Evolutionary conservation across 2,797 vertebrate species (phyloP).

Genomic region (Sarcophilus harrisii): DNA sequence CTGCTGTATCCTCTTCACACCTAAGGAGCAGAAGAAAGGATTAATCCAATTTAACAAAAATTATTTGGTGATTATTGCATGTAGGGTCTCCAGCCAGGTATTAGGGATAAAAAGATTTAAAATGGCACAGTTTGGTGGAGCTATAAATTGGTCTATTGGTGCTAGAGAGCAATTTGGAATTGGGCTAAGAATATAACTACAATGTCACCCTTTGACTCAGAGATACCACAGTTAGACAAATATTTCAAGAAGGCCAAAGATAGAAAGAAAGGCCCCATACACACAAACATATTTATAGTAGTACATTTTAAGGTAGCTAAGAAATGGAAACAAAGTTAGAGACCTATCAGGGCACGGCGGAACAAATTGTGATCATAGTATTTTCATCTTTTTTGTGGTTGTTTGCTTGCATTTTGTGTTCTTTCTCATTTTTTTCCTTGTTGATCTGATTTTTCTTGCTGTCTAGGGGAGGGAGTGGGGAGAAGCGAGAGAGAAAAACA

Average conservation of each 20-base stretch:
- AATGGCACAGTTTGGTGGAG: neutral
- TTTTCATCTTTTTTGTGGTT: too few relatives aligned
- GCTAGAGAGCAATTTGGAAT: neutral
- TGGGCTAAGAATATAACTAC: neutral
- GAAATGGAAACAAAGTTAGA: neutral
- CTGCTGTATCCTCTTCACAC: neutral
- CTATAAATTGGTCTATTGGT: neutral
- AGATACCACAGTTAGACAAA: neutral
- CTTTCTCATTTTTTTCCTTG: too few relatives aligned
- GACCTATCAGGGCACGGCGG: neutral
- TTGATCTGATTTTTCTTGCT: too few relatives aligned
- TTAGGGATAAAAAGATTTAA: neutral
- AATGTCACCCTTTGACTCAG: neutral
- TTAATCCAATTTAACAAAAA: constrained; percentile 1
- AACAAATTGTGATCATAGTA: neutral
- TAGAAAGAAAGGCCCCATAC: neutral
- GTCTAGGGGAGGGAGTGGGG: too few relatives aligned
- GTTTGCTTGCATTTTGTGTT: too few relatives aligned
- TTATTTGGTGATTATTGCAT: neutral
- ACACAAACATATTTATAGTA: neutral
- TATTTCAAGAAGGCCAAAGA: neutral
- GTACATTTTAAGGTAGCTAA: neutral
- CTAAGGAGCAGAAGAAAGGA: neutral
- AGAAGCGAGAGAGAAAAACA: too few relatives aligned
- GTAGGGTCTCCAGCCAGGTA: neutral